Conservation (phyloP, 37 sponge, comb jelly and placozoan genomes). For the Eunapius fragilis region DNA sequence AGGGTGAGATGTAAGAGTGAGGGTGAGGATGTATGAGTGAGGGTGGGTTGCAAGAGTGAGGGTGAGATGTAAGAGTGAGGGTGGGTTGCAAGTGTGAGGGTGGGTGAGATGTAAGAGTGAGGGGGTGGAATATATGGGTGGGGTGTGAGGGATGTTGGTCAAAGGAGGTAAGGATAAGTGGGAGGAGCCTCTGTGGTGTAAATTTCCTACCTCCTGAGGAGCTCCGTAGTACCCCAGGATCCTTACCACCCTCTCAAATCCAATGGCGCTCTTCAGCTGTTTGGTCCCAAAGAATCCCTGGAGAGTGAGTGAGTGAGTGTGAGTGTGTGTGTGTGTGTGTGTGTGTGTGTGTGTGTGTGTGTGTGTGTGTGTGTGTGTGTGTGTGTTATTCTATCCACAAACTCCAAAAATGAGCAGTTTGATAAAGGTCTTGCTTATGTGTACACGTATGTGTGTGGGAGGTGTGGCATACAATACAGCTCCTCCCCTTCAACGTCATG, state of each 20-base stretch:
- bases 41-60: background rate
- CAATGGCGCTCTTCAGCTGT: conserved; percentile 59
- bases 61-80: background rate
- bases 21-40: background rate
- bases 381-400: too few species aligned
- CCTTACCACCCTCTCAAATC: conserved; percentile 59
- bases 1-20: background rate
- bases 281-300: conserved; percentile 61
- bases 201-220: background rate
- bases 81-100: background rate
- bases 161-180: background rate
- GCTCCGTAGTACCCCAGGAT: conserved; percentile 3
- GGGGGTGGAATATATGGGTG: background rate
- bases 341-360: too few species aligned
- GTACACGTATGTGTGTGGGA: too few species aligned
- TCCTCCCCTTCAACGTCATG: too few species aligned
- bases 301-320: background rate
- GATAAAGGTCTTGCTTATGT: too few species aligned
- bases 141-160: background rate
- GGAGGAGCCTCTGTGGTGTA: conserved; percentile 1
- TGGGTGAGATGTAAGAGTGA: background rate
- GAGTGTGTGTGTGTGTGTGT: background rate
- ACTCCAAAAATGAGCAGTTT: too few species aligned
- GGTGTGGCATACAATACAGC: too few species aligned
- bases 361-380: too few species aligned